phyloP scores from a whole-genome alignment of 2,797 vertebrate species.

The Acipenser ruthenus region DNA sequence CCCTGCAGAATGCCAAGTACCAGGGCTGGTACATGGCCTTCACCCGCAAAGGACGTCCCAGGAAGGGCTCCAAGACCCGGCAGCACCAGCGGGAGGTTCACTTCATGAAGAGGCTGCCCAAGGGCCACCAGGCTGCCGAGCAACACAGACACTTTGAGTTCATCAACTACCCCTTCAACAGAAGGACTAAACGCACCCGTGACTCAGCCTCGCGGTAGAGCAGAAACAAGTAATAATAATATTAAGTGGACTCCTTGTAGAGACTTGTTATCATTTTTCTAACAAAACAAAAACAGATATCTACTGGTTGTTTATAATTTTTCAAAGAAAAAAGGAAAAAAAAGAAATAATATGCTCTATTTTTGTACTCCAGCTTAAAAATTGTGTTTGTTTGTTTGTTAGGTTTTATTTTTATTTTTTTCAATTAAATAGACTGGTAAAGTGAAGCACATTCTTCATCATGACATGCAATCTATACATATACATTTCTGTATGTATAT shows the following conservation, averaged over 20 bases:
- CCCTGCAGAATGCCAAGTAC: constrained; percentile 86
- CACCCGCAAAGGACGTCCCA: constrained; percentile 84
- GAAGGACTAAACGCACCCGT: constrained; percentile 90
- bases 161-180: constrained; percentile 91
- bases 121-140: constrained; percentile 82
- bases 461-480: constrained; percentile 20
- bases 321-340: constrained; percentile 49
- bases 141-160: constrained; percentile 91
- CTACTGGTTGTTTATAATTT: constrained; percentile 66
- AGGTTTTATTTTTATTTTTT: neutral
- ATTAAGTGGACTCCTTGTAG: constrained; percentile 27
- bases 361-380: constrained; percentile 83
- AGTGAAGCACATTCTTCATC: constrained; percentile 38
- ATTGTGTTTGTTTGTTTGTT: constrained; percentile 38
- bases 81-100: constrained; percentile 97
- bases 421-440: constrained; percentile 32
- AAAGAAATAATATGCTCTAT: constrained; percentile 70
- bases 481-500: neutral
- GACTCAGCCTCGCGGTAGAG: constrained; percentile 67
- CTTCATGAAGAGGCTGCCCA: constrained; percentile 95
- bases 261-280: constrained; percentile 40
- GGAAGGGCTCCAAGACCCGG: constrained; percentile 89
- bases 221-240: constrained; percentile 2
- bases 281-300: constrained; percentile 41
- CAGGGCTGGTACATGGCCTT: constrained; percentile 98